Evolutionary conservation across 2,888 invertebrate species (phyloP), one percentile per base, ranked within the genome.

Genomic region (Deroplatys truncata): DNA sequence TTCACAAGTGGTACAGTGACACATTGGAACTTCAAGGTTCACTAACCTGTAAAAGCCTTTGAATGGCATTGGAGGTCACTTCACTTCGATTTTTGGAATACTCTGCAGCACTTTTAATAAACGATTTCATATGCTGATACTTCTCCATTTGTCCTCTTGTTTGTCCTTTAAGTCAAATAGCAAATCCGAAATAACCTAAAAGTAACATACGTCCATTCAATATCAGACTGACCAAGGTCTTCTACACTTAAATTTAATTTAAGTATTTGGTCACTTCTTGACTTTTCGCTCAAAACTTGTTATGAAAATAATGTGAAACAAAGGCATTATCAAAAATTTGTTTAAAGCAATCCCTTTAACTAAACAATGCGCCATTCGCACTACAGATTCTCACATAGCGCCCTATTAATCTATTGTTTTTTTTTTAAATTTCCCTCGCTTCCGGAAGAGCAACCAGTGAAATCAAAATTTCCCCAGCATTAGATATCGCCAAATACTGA

Each of bases 11-110:
- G 43, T 13, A 31, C 31, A 5, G 31, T 4, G 31, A 2, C 31
- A 4, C 31, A 31, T 31, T 31, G 31, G 35, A 16, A 28, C 28
- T 85, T 20, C n/a, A 89, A 10, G 20, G 15, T 13, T 72, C 8
- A 92, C 94, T 93, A 92, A 95, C 95, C 90, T 94, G 94, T 86
- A 95, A 93, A 91, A 94, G 94, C 88, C 95, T 93, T 90, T 94
- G 95, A 93, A 95, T 94, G 91, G 94, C 92, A 92, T 94, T 94
- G 9, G 94, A 93, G 91, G 94, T 93, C 89, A 94, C 93, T 91
- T 95, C 95, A 91, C 94, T 94, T 90, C 94, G 94, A 82, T 94
- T 94, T 88, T 94, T 94, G 91, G 94, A 94, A 92, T 94, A 95
- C 92, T 95, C 95, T 90, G 94, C 93, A 10, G 94, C 94, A 89